A percentile compares a stretch with the other conserved stretches of the same genome.
phyloP scores from a whole-genome alignment of 1,140 invertebrate genomes.

The Trypoxylus dichotomus region DNA sequence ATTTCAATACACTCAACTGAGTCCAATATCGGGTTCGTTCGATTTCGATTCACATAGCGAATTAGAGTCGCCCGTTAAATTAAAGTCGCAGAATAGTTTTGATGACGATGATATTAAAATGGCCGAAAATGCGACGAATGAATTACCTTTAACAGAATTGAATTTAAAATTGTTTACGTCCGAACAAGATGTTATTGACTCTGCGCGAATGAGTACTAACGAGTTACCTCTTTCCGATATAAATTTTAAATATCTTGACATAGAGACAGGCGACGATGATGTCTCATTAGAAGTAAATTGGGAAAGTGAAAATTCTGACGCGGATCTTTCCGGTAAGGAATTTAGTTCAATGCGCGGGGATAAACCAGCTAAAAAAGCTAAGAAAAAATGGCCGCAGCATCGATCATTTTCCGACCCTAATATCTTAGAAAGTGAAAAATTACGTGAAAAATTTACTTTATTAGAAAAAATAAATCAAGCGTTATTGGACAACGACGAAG shows the following conservation, averaged over 20 bases:
- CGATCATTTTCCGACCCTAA: slow-evolving; percentile 52
- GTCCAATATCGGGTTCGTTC: slow-evolving; percentile 49
- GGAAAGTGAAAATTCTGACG: slow-evolving; percentile 38
- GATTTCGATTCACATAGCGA: slow-evolving; percentile 45
- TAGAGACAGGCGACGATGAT: slow-evolving; percentile 41
- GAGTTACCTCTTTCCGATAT: slow-evolving; percentile 63
- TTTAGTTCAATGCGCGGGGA: background rate
- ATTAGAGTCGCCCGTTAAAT: slow-evolving; percentile 37
- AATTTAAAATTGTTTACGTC: slow-evolving; percentile 50
- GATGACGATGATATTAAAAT: background rate
- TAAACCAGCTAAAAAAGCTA: background rate
- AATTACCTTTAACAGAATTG: slow-evolving; percentile 54
- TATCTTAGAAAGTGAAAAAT: slow-evolving; percentile 45
- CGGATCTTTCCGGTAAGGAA: slow-evolving; percentile 16
- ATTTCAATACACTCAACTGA: slow-evolving; percentile 38
- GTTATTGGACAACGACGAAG: slow-evolving; percentile 26
- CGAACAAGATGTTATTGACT: slow-evolving; percentile 47
- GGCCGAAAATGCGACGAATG: slow-evolving; percentile 53
- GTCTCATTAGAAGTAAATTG: slow-evolving; percentile 45
- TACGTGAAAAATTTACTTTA: slow-evolving; percentile 41
- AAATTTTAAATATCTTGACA: slow-evolving; percentile 46
- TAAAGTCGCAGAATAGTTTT: background rate
- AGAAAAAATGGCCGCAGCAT: slow-evolving; percentile 37
- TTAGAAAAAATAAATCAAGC: slow-evolving; percentile 43
- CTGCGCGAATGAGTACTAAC: slow-evolving; percentile 58